phyloP scores from a whole-genome alignment of 1,140 invertebrate species.

The Cydia amplana region DNA sequence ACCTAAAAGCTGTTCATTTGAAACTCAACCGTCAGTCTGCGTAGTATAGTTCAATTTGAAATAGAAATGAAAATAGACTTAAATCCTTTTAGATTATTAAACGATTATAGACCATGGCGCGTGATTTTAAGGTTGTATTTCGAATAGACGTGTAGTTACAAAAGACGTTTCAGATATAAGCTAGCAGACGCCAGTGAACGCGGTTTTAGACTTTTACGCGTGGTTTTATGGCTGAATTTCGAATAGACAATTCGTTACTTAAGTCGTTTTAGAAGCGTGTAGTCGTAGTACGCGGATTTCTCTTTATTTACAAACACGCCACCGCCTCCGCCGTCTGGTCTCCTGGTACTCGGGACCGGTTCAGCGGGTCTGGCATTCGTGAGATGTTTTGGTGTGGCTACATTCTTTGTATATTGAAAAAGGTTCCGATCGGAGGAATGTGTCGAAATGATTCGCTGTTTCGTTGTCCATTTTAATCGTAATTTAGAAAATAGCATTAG shows the following conservation, averaged over 20 bases:
- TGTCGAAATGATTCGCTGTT: no score
- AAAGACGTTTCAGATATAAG: no score
- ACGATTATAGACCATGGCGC: neutral
- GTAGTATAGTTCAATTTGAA: neutral
- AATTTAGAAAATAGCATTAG: neutral
- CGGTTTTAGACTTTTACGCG: no score
- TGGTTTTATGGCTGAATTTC: no score
- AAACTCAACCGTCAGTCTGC: neutral
- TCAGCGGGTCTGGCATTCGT: slow-evolving; percentile 6
- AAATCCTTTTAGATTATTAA: neutral
- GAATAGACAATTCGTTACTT: neutral
- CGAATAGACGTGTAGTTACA: neutral
- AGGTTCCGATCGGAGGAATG: neutral
- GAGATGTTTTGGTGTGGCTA: neutral
- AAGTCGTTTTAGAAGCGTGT: neutral
- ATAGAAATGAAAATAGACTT: neutral
- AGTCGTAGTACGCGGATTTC: slow-evolving; percentile 21
- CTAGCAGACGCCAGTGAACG: no score
- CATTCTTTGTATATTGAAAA: no score
- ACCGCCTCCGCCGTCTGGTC: neutral
- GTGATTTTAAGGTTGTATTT: neutral
- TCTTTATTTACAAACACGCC: slow-evolving; percentile 21
- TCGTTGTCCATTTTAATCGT: no score
- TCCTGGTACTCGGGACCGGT: slow-evolving; percentile 23
- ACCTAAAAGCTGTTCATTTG: neutral